Evolutionary conservation across 2,113 vertebrate species (phyloP).

Genomic region (Irena cyanogastra): DNA sequence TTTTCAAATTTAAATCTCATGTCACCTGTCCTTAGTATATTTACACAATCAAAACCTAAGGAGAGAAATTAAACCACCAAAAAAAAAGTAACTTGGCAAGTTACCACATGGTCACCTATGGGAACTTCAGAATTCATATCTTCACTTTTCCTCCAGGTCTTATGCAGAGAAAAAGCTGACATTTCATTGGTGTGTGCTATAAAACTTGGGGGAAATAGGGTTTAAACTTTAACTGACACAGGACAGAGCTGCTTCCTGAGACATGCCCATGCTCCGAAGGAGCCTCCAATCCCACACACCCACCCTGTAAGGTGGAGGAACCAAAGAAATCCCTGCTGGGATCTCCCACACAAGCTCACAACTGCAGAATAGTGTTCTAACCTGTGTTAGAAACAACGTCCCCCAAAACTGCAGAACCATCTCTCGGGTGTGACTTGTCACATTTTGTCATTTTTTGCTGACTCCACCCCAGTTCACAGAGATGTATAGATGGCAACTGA

Average conservation of each 20-base stretch:
- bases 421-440: background rate
- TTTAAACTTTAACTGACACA: background rate
- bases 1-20: background rate
- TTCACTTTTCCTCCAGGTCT: background rate
- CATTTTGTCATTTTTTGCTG: background rate
- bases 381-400: background rate
- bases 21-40: background rate
- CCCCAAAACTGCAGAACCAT: background rate
- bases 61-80: background rate
- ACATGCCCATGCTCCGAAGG: rapidly evolving
- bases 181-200: background rate
- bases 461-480: background rate
- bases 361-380: background rate
- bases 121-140: background rate
- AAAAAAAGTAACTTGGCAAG: background rate
- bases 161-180: background rate
- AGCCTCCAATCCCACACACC: background rate
- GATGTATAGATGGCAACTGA: background rate
- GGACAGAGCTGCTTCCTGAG: background rate
- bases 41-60: background rate
- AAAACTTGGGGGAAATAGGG: background rate
- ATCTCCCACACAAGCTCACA: background rate
- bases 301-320: too few species aligned
- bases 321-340: background rate
- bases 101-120: background rate